These are phyloP conservation scores for Manis pentadactyla DNA, from an alignment of 2,797 vertebrate genomes.

Conservation along the genomic window DNA sequence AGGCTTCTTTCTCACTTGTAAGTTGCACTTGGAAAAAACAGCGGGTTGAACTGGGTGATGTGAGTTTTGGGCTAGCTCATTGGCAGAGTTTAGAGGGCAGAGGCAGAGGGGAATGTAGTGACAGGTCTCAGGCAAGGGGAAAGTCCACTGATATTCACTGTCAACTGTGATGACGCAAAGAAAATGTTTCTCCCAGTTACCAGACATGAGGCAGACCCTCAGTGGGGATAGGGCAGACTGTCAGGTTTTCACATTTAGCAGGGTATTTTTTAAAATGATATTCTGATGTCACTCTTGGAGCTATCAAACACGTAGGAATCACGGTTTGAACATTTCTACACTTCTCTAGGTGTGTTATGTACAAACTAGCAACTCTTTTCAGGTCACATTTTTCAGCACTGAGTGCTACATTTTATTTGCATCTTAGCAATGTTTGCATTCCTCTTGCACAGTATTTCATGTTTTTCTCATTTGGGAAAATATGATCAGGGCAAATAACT, in stretches of 20 bases:
- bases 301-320: slow-evolving; percentile 55
- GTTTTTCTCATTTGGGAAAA: slow-evolving; percentile 44
- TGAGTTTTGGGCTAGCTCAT: slow-evolving; percentile 64
- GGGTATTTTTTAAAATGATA: slow-evolving; percentile 53
- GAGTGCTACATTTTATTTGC: slow-evolving; percentile 38
- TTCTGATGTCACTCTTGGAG: slow-evolving; percentile 74
- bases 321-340: slow-evolving; percentile 73
- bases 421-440: slow-evolving; percentile 39
- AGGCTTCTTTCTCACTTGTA: slow-evolving; percentile 50
- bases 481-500: not conserved
- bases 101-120: not conserved
- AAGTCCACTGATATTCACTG: slow-evolving; percentile 3
- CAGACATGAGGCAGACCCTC: slow-evolving; percentile 39
- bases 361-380: slow-evolving; percentile 70
- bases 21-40: slow-evolving; percentile 70
- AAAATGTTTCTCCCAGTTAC: not conserved
- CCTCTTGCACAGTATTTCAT: not conserved
- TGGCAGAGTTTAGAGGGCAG: not conserved
- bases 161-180: slow-evolving; percentile 46
- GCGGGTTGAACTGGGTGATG: slow-evolving; percentile 38
- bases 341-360: slow-evolving; percentile 26
- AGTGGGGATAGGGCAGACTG: not conserved
- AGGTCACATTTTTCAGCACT: slow-evolving; percentile 66
- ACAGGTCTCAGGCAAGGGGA: slow-evolving; percentile 50
- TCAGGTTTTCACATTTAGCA: slow-evolving; percentile 66